Conservation (phyloP, 2,888 invertebrate species). For the Epistrophe grossulariae region DNA sequence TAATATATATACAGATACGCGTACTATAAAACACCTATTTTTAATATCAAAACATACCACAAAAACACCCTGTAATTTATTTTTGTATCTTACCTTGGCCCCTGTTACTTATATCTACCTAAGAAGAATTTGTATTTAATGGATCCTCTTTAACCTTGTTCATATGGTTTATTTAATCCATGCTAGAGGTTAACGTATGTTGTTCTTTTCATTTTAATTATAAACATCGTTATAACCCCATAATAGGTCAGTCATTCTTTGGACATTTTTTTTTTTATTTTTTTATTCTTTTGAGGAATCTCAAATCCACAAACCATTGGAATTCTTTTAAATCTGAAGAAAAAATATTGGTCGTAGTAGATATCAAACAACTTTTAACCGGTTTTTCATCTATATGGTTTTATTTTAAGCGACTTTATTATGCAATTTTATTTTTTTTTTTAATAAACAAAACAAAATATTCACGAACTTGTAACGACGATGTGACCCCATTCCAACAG, state of each 20-base stretch:
- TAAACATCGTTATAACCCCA: slow-evolving; percentile 1
- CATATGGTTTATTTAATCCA: background rate
- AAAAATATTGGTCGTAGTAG: background rate
- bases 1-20: no score
- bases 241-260: slow-evolving; percentile 1
- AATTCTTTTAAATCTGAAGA: background rate
- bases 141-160: background rate
- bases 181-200: background rate
- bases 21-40: no score
- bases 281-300: background rate
- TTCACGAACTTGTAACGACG: slow-evolving; percentile 7
- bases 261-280: background rate
- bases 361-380: background rate
- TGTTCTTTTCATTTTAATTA: background rate
- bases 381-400: background rate
- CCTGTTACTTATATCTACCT: background rate
- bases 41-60: no score
- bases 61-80: background rate
- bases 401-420: slow-evolving; percentile 7
- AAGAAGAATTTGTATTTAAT: background rate
- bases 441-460: background rate
- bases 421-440: slow-evolving; percentile 15
- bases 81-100: background rate
- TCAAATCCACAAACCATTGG: background rate
- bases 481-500: slow-evolving; percentile 28